phyloP scores from a whole-genome alignment of 2,888 invertebrate genomes.

The Hyposoter dolosus region DNA sequence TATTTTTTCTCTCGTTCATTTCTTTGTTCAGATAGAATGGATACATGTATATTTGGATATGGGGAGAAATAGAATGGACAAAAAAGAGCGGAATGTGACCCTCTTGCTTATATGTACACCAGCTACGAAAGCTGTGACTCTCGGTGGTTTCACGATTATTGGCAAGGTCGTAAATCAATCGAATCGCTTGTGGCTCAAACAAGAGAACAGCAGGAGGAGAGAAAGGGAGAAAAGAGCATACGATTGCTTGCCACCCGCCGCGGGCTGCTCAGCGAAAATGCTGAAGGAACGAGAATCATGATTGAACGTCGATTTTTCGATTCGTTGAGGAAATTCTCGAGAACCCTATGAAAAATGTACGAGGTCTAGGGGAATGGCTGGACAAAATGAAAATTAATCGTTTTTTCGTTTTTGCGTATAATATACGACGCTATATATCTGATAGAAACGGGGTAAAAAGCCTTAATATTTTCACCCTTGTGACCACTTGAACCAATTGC shows the following conservation, averaged over 20 bases:
- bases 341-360: conserved; percentile 28
- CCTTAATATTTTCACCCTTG: conserved; percentile 31
- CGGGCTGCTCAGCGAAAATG: conserved; percentile 13
- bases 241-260: conserved; percentile 41
- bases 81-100: conserved; percentile 19
- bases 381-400: conserved; percentile 63
- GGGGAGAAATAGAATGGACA: conserved; percentile 32
- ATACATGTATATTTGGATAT: conserved; percentile 6
- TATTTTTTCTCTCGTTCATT: neutral
- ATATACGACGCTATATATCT: neutral
- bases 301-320: conserved; percentile 63
- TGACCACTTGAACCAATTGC: conserved; percentile 44
- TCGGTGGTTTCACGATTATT: conserved; percentile 62
- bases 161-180: conserved; percentile 65
- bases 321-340: conserved; percentile 47
- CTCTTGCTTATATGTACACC: conserved; percentile 5
- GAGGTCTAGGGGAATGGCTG: conserved; percentile 31
- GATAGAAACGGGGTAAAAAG: neutral
- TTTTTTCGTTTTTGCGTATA: neutral
- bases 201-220: conserved; percentile 24
- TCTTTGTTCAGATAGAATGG: neutral
- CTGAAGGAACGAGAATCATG: conserved; percentile 48
- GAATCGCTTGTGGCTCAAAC: conserved; percentile 58
- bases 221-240: conserved; percentile 22
- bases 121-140: conserved; percentile 41